Conservation (phyloP, 1,140 invertebrate species). For the Antheraea pernyi region DNA sequence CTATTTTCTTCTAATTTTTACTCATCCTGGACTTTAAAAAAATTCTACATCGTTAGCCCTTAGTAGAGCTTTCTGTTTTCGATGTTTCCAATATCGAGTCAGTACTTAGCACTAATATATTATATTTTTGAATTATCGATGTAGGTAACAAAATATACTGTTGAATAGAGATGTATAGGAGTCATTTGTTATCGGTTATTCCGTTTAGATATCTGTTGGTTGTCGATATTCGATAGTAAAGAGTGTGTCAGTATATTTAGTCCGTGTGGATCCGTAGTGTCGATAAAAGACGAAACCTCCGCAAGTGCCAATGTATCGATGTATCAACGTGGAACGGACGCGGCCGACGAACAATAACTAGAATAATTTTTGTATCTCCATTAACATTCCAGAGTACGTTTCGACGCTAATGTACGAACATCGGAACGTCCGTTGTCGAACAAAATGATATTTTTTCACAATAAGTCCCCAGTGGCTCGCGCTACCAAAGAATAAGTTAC, state of each 20-base stretch:
- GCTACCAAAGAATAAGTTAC: slow-evolving; percentile 78
- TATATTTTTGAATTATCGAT: no score
- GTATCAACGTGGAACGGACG: slow-evolving; percentile 17
- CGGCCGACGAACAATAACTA: slow-evolving; percentile 38
- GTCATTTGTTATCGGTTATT: no score
- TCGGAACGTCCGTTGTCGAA: slow-evolving; percentile 23
- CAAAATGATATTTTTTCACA: slow-evolving; percentile 36
- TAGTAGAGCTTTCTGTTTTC: no score
- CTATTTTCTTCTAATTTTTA: slow-evolving; percentile 10
- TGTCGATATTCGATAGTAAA: no score
- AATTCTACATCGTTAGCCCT: no score
- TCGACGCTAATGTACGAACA: slow-evolving; percentile 10
- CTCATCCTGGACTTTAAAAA: no score
- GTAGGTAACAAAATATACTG: no score
- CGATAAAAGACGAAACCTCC: slow-evolving; percentile 35
- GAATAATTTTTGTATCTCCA: slow-evolving; percentile 36
- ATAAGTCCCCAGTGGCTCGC: slow-evolving; percentile 50
- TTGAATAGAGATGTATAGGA: no score
- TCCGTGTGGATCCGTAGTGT: slow-evolving; percentile 9
- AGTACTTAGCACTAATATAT: no score
- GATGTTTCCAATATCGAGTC: no score
- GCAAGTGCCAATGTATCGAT: slow-evolving; percentile 61
- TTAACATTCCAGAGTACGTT: slow-evolving; percentile 50
- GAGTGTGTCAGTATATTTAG: slow-evolving; percentile 5
- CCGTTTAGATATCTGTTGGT: no score